These are phyloP conservation scores for Melanotaenia parkinsoni DNA, from an alignment of 2,797 vertebrate genomes.

Conservation along the genomic window DNA sequence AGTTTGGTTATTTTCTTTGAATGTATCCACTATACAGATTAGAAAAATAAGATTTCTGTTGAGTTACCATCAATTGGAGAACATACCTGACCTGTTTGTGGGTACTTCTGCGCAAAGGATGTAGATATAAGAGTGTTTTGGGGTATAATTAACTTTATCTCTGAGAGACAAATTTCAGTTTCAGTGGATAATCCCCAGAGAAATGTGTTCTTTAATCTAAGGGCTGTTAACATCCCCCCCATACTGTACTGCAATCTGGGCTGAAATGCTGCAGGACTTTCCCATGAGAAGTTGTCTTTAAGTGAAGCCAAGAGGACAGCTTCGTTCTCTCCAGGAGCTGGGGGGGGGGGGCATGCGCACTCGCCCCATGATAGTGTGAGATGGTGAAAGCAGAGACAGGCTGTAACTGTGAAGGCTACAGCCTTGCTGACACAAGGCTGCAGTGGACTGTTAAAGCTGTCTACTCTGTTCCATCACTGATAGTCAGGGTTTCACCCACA, in stretches of 20 bases:
- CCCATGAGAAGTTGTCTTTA: conserved; percentile 48
- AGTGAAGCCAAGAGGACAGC: conserved; percentile 64
- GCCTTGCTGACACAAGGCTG: conserved; percentile 19
- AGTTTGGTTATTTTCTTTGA: too few relatives aligned
- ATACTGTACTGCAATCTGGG: conserved; percentile 21
- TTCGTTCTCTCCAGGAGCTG: conserved; percentile 48
- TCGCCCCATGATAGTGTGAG: conserved; percentile 1
- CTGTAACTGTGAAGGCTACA: conserved; percentile 37
- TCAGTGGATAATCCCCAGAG: conserved; percentile 54
- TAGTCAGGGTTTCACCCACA: conserved; percentile 32
- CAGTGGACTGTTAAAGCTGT: conserved; percentile 21
- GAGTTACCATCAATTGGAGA: neutral
- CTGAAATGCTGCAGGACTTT: conserved; percentile 45
- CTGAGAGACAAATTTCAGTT: conserved; percentile 42
- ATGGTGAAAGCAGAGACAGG: conserved; percentile 11
- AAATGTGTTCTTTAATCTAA: conserved; percentile 67
- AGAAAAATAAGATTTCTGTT: too few relatives aligned
- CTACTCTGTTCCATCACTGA: conserved; percentile 29
- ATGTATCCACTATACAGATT: too few relatives aligned
- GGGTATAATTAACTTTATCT: conserved; percentile 37
- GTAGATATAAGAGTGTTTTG: conserved; percentile 49
- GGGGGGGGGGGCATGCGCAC: conserved; percentile 12
- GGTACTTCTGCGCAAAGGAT: conserved; percentile 39
- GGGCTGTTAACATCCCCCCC: conserved; percentile 48
- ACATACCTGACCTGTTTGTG: conserved; percentile 31